Percentiles rank a stretch among this genome's conserved stretches.
Evolutionary conservation across 2,888 invertebrate species (phyloP).

Genomic region (Fragum sueziense): DNA sequence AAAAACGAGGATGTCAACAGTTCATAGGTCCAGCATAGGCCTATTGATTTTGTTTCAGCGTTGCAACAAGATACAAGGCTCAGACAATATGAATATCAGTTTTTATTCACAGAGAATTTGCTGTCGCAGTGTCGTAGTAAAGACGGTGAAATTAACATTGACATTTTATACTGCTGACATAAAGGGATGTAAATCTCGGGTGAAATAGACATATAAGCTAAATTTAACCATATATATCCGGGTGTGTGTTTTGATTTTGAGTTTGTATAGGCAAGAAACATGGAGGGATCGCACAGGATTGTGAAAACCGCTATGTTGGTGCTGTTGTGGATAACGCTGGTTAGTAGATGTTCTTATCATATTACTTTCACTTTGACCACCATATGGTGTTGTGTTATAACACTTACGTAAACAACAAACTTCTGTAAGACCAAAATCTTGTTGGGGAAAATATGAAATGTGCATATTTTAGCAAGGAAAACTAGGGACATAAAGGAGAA

Average conservation of each 20-base stretch:
- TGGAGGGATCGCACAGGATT: conserved; percentile 35
- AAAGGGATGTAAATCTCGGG: background rate
- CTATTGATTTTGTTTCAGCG: background rate
- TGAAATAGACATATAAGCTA: background rate
- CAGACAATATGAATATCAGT: background rate
- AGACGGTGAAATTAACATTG: too few relatives aligned
- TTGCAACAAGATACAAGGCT: background rate
- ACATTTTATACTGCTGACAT: background rate
- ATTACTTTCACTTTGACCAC: background rate
- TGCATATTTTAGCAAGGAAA: background rate
- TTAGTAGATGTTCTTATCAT: conserved; percentile 20
- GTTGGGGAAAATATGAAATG: background rate
- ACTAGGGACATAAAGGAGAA: background rate
- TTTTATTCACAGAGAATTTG: background rate
- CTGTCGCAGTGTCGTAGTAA: background rate
- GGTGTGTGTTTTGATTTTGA: background rate
- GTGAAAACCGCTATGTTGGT: conserved; percentile 47
- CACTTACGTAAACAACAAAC: background rate
- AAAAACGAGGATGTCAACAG: background rate
- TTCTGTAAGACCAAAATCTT: background rate
- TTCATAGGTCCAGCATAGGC: background rate
- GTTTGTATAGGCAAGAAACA: background rate
- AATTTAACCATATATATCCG: background rate
- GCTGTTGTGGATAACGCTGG: conserved; percentile 52
- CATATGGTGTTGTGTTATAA: background rate